Evolutionary conservation across 2,797 vertebrate species (phyloP).

Genomic region (Hephaestus fuliginosus): DNA sequence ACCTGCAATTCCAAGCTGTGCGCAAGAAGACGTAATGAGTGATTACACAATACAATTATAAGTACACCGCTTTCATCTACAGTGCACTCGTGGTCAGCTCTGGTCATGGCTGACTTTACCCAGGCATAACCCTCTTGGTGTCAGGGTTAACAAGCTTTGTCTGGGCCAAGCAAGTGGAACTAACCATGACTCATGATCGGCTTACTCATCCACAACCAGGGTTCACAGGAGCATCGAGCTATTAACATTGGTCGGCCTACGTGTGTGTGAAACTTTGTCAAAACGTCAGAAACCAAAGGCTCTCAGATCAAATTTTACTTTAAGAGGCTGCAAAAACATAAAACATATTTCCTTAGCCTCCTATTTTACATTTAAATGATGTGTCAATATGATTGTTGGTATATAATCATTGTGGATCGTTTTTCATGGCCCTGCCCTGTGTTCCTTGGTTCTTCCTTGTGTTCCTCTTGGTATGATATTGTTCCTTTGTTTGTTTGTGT

Average conservation of each 20-base stretch:
- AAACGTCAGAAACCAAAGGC: not conserved
- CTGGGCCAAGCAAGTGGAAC: conserved; percentile 38
- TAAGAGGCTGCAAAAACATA: not conserved
- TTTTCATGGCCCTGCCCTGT: too few species aligned
- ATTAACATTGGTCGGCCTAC: not conserved
- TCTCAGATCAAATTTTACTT: not conserved
- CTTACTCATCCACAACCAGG: conserved; percentile 43
- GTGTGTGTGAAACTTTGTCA: conserved; percentile 1
- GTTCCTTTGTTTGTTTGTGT: too few species aligned
- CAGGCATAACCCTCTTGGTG: conserved; percentile 6
- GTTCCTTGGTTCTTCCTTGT: too few species aligned
- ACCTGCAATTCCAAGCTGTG: not conserved
- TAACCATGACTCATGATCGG: conserved; percentile 54
- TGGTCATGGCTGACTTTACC: conserved; percentile 19
- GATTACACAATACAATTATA: not conserved
- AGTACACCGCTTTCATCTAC: conserved; percentile 20
- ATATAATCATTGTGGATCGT: too few species aligned
- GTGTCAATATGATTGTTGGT: too few species aligned
- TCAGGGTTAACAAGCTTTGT: conserved; percentile 69
- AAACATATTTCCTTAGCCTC: not conserved
- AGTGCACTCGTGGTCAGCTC: conserved; percentile 32
- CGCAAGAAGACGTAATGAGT: conserved; percentile 15
- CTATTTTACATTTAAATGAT: not conserved
- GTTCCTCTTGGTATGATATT: too few species aligned
- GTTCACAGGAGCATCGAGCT: not conserved